Evolutionary conservation across 2,113 vertebrate genomes (phyloP).

Genomic region (Poeciliopsis prolifica): DNA sequence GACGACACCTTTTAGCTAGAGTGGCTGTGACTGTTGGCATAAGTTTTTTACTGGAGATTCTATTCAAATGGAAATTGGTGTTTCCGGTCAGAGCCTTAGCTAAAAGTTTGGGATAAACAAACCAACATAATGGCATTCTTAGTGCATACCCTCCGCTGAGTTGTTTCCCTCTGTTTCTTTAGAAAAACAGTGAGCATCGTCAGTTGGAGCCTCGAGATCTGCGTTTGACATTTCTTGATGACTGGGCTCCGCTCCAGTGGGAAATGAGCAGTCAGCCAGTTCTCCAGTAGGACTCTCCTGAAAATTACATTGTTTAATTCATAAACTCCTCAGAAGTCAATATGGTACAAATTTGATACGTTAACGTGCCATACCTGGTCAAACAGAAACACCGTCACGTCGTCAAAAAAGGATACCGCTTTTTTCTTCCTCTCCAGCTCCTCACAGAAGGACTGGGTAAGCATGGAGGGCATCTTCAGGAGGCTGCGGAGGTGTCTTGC

Average conservation of each 20-base stretch:
- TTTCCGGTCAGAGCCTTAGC: not conserved
- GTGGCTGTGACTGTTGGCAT: not conserved
- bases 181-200: conserved; percentile 25
- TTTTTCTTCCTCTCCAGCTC: conserved; percentile 95
- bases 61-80: not conserved
- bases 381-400: conserved; percentile 97
- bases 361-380: conserved; percentile 87
- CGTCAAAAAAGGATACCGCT: conserved; percentile 95
- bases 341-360: not conserved
- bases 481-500: conserved; percentile 89
- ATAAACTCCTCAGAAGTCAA: not conserved
- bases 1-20: not conserved
- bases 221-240: conserved; percentile 44
- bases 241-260: conserved; percentile 69
- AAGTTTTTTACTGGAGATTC: not conserved
- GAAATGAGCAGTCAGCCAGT: conserved; percentile 85
- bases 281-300: conserved; percentile 97
- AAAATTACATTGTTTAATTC: not conserved
- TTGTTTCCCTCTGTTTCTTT: conserved; percentile 60
- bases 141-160: conserved; percentile 78
- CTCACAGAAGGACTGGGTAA: conserved; percentile 85
- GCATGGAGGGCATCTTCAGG: conserved; percentile 90
- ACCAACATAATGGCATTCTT: not conserved
- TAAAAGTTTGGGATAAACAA: not conserved
- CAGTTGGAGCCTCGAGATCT: conserved; percentile 34